phyloP scores from a whole-genome alignment of 2,888 invertebrate genomes.

The Trisateles emortualis region DNA sequence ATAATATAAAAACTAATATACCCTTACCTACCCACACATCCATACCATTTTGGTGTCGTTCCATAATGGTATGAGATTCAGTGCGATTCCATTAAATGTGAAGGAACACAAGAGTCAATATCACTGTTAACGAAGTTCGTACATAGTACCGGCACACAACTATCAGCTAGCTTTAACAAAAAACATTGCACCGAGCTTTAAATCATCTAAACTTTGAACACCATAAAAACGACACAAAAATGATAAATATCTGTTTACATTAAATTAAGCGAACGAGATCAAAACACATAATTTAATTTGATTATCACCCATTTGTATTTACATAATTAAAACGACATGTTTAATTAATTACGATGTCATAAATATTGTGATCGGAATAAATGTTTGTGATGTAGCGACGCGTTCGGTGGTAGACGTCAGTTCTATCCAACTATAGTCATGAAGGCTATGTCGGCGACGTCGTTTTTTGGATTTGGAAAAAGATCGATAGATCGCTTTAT shows the following conservation, averaged over 20 bases:
- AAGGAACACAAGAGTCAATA: slow-evolving; percentile 57
- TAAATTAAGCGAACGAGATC: slow-evolving; percentile 78
- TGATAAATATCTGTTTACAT: slow-evolving; percentile 83
- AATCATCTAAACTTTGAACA: slow-evolving; percentile 55
- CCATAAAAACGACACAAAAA: slow-evolving; percentile 77
- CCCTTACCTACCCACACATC: slow-evolving; percentile 88
- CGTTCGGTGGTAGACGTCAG: slow-evolving; percentile 78
- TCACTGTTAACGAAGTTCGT: slow-evolving; percentile 57
- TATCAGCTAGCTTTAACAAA: slow-evolving; percentile 56
- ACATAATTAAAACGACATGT: slow-evolving; percentile 84
- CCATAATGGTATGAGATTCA: slow-evolving; percentile 83
- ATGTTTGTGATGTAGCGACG: slow-evolving; percentile 67
- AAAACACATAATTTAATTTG: slow-evolving; percentile 81
- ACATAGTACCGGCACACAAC: slow-evolving; percentile 62
- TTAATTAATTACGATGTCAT: slow-evolving; percentile 81
- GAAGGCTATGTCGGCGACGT: slow-evolving; percentile 69
- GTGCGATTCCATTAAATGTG: slow-evolving; percentile 63
- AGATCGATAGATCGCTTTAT: slow-evolving; percentile 85
- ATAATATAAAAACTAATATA: slow-evolving; percentile 58
- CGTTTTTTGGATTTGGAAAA: slow-evolving; percentile 81
- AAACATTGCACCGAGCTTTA: slow-evolving; percentile 63
- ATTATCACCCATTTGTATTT: slow-evolving; percentile 83
- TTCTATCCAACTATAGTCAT: slow-evolving; percentile 76
- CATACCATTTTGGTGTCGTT: slow-evolving; percentile 87
- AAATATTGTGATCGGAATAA: slow-evolving; percentile 78